Base-by-base conservation (phyloP, 2,888 invertebrate species). In the Biston stratarius region DNA sequence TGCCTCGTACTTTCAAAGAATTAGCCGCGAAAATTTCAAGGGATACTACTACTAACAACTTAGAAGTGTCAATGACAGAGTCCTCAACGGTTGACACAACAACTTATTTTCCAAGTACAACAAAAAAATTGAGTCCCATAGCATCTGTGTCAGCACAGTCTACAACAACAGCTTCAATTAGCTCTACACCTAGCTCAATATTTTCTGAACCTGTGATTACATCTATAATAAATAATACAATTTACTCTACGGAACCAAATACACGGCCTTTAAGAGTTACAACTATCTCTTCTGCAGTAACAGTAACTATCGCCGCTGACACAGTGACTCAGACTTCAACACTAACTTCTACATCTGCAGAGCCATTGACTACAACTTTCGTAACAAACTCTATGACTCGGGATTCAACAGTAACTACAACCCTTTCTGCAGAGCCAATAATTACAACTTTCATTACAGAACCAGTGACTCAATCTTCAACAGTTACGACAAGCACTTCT, bases 1-100 rank as follows among this genome's bases (percentile, higher is more conserved):
- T 38, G 24, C 75, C 70, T 62, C 74, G 70, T 64, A 71, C 73
- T 56, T 72, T 77, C 45, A 68, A 75, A 33, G 70, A 74, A 40
- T 72, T 73, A 34, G 63, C 72, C 33, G 63, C 63, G 49, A 68
- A 45, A 11, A 24, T 67, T 45, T 52, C 53, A 8, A 67, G 45
- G 8, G 9, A 36, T 1, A 14, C 40, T 0, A n/a, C 15, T 24
- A 15, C 40, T 24, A 40, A 8, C 3, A 9, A 14, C 10, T 55
- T 14, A 38, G 24, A 10, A 14, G 14, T 5, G 7, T 11, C 55
- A 10, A 42, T 42, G 24, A 55, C 14, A 6, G 10, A 42, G 11
- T 42, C 42, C 14, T 55, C 55, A 24, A 24, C 55, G 1, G 33
- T 55, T 14, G 6, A 42, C 11, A 58, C 51, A 36, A 60, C 33